Conservation (phyloP, 2,888 invertebrate species). For the Orthonychiurus folsomi region DNA sequence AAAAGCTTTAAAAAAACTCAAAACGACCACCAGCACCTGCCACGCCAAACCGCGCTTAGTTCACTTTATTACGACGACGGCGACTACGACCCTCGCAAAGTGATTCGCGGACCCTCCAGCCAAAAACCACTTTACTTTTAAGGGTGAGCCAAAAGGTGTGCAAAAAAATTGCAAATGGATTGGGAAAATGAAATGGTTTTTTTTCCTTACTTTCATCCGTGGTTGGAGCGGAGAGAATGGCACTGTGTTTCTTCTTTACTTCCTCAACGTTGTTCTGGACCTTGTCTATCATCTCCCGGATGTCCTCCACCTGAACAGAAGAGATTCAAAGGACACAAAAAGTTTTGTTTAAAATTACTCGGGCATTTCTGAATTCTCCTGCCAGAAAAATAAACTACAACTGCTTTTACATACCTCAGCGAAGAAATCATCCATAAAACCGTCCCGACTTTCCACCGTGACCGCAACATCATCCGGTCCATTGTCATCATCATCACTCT, state of each 20-base stretch:
- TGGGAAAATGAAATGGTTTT: no score
- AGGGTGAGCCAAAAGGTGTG: no score
- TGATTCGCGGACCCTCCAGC: no score
- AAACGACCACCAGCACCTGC: no score
- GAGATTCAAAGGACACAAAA: slow-evolving; percentile 6
- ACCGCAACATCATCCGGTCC: slow-evolving; percentile 92
- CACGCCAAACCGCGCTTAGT: no score
- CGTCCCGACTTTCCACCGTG: slow-evolving; percentile 81
- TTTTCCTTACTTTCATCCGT: slow-evolving; percentile 99
- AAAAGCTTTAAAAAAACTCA: no score
- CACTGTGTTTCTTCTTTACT: slow-evolving; percentile 99
- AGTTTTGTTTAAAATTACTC: background rate
- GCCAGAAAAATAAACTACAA: slow-evolving; percentile 1
- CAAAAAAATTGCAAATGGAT: no score
- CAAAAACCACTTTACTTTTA: no score
- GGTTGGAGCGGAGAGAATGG: slow-evolving; percentile 95
- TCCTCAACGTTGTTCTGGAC: slow-evolving; percentile 99
- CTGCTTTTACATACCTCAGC: slow-evolving; percentile 63
- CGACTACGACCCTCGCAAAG: no score
- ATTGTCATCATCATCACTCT: slow-evolving; percentile 95
- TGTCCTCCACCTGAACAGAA: slow-evolving; percentile 84
- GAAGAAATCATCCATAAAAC: slow-evolving; percentile 99
- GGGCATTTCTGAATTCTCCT: background rate
- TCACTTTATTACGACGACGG: no score
- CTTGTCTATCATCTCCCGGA: slow-evolving; percentile 99